Evolutionary conservation across 2,113 vertebrate species (phyloP).

Genomic region (Coregonus clupeaformis): DNA sequence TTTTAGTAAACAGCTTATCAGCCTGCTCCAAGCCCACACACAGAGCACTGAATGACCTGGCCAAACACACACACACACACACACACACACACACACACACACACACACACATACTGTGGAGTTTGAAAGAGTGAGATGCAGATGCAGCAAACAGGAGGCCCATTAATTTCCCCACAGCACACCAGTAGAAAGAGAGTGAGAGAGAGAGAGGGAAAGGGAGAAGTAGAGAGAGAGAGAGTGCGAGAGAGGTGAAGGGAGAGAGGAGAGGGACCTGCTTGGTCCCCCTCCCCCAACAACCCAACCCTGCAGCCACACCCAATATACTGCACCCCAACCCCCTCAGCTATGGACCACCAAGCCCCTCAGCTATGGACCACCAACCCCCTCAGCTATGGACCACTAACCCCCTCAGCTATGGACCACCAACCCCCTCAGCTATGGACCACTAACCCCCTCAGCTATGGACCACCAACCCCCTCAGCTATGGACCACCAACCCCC

Average conservation of each 20-base stretch:
- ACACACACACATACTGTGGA: slow-evolving; percentile 13
- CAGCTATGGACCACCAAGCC: too few species aligned
- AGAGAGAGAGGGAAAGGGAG: slow-evolving; percentile 13
- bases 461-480: too few species aligned
- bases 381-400: too few species aligned
- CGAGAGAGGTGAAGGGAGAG: slow-evolving; percentile 27
- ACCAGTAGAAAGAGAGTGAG: slow-evolving; percentile 46
- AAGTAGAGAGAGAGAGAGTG: too few species aligned
- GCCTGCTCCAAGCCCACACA: slow-evolving; percentile 67
- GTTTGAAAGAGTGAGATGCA: slow-evolving; percentile 62
- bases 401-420: too few species aligned
- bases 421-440: too few species aligned
- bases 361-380: too few species aligned
- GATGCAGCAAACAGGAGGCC: slow-evolving; percentile 63
- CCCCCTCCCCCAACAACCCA: not conserved
- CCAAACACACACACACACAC: slow-evolving; percentile 51
- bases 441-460: too few species aligned
- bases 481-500: too few species aligned
- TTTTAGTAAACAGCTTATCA: slow-evolving; percentile 77
- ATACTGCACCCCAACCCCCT: too few species aligned
- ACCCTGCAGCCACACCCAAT: too few species aligned
- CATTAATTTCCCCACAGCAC: slow-evolving; percentile 63
- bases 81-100: slow-evolving; percentile 63
- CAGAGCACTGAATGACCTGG: slow-evolving; percentile 69
- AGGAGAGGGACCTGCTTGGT: not conserved